These are phyloP conservation scores for Coenonympha glycerion DNA, from an alignment of 2,888 invertebrate genomes.

Conservation along the genomic window DNA sequence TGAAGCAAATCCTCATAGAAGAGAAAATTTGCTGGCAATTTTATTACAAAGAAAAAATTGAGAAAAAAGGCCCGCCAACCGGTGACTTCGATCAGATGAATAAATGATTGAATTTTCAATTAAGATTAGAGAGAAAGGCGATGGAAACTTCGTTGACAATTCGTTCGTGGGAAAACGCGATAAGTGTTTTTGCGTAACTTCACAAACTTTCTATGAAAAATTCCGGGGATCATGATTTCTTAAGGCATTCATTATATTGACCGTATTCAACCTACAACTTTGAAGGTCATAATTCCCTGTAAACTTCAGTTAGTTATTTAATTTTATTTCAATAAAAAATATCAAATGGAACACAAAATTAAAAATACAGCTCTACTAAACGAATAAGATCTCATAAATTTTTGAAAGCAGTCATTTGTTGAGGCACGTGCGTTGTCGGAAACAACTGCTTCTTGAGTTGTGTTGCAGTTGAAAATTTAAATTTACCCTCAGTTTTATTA, in stretches of 20 bases:
- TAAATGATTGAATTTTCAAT: slow-evolving; percentile 74
- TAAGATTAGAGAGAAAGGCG: slow-evolving; percentile 59
- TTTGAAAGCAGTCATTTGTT: slow-evolving; percentile 38
- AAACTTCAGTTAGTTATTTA: not conserved
- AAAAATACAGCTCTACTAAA: slow-evolving; percentile 23
- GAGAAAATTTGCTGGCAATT: slow-evolving; percentile 55
- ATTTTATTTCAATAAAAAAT: not conserved
- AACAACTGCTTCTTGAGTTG: slow-evolving; percentile 61
- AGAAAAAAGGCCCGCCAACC: slow-evolving; percentile 54
- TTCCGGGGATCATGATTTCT: not conserved
- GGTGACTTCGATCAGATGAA: slow-evolving; percentile 66
- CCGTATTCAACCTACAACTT: not conserved
- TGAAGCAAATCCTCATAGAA: too few relatives aligned
- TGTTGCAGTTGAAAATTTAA: slow-evolving; percentile 48
- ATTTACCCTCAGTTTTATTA: slow-evolving; percentile 40
- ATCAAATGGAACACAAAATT: not conserved
- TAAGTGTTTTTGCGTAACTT: slow-evolving; percentile 36
- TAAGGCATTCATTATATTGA: not conserved
- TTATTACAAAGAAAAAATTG: slow-evolving; percentile 56
- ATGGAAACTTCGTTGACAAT: slow-evolving; percentile 60
- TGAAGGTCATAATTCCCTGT: not conserved
- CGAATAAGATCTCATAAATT: slow-evolving; percentile 34
- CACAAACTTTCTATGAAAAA: slow-evolving; percentile 8
- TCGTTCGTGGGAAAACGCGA: slow-evolving; percentile 35
- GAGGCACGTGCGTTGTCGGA: slow-evolving; percentile 56